A percentile compares a stretch with the other conserved stretches of the same genome.
These are phyloP conservation scores for Proales similis DNA, from an alignment of 1,140 invertebrate genomes.

Conservation along the genomic window DNA sequence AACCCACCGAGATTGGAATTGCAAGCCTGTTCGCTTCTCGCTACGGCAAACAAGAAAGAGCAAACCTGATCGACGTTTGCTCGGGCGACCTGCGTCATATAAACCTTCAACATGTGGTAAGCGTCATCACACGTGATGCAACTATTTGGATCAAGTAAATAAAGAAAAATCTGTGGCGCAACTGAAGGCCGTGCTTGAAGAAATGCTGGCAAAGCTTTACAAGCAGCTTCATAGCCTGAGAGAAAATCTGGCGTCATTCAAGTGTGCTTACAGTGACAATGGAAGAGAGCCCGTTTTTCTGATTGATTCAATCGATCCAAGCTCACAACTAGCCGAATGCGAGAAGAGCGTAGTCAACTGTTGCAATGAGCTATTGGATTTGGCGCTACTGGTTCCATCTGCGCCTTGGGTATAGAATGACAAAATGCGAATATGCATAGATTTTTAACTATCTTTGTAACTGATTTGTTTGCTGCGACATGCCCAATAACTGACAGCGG, in stretches of 20 bases:
- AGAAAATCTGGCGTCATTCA: too few species aligned
- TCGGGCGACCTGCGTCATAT: slow-evolving; percentile 3
- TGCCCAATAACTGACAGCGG: not conserved
- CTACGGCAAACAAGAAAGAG: slow-evolving; percentile 5
- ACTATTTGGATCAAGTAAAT: too few species aligned
- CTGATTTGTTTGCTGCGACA: not conserved
- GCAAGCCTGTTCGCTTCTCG: slow-evolving; percentile 15
- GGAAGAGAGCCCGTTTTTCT: too few species aligned
- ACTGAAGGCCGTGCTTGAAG: slow-evolving; percentile 2
- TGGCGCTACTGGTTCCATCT: slow-evolving; percentile 10
- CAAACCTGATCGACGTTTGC: slow-evolving; percentile 34
- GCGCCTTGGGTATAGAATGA: slow-evolving; percentile 20
- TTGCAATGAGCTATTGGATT: slow-evolving; percentile 5
- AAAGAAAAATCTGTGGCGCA: too few species aligned
- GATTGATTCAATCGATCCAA: too few species aligned
- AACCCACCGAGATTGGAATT: not conserved
- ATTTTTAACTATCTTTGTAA: too few species aligned
- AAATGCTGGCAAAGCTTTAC: slow-evolving; percentile 10
- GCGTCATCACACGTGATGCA: too few species aligned
- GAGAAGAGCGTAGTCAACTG: not conserved
- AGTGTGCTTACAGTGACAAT: too few species aligned
- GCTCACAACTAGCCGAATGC: not conserved
- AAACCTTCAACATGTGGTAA: slow-evolving; percentile 25
- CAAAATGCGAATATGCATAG: too few species aligned
- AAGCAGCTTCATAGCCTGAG: slow-evolving; percentile 6